These are phyloP conservation scores for Amphiprion ocellaris DNA, from an alignment of 2,113 vertebrate genomes.

Conservation along the genomic window DNA sequence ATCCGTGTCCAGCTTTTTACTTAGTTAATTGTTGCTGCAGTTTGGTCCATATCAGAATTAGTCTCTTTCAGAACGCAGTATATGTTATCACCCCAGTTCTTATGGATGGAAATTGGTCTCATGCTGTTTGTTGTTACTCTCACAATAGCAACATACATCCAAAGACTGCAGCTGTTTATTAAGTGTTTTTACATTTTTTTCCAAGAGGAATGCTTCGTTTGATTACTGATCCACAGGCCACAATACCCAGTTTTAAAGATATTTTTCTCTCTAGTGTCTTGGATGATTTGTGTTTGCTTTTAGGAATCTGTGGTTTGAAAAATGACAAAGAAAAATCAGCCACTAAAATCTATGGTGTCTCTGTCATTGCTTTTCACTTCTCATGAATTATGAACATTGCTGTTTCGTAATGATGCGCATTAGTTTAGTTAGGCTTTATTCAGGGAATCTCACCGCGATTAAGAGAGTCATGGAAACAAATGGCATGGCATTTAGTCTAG, in stretches of 20 bases:
- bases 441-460: no score
- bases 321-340: not conserved
- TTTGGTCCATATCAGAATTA: slow-evolving; percentile 20
- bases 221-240: slow-evolving; percentile 7
- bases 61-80: not conserved
- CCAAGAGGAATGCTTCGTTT: slow-evolving; percentile 15
- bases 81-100: not conserved
- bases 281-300: slow-evolving; percentile 1
- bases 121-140: slow-evolving; percentile 23
- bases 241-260: not conserved
- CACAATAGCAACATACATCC: not conserved
- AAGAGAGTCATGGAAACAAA: no score
- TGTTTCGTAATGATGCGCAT: no score
- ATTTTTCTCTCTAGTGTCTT: not conserved
- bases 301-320: not conserved
- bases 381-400: no score
- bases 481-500: no score
- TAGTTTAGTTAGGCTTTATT: no score
- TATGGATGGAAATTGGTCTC: slow-evolving; percentile 25
- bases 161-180: slow-evolving; percentile 12
- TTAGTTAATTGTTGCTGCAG: not conserved
- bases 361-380: not conserved
- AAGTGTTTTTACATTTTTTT: not conserved
- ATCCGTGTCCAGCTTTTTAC: not conserved
- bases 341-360: not conserved